These are phyloP conservation scores for Sphaerophoria rueppellii DNA, from an alignment of 2,888 invertebrate genomes.

Conservation along the genomic window DNA sequence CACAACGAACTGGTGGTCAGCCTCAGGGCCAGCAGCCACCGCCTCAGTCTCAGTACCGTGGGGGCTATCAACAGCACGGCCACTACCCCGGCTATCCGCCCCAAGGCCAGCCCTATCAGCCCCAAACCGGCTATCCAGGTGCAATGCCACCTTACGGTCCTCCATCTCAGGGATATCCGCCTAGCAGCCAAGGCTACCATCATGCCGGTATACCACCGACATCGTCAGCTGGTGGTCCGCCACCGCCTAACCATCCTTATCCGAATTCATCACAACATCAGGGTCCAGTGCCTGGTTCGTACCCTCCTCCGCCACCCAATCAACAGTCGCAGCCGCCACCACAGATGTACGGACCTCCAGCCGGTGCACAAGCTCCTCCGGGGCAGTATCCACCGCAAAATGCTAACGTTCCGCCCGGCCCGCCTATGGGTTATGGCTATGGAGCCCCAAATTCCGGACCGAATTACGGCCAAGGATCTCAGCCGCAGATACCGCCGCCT, in stretches of 20 bases:
- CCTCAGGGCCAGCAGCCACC: constrained; percentile 85
- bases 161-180: constrained; percentile 84
- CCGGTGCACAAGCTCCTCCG: constrained; percentile 80
- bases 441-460: constrained; percentile 77
- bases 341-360: constrained; percentile 78
- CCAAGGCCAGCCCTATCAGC: constrained; percentile 84
- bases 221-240: constrained; percentile 80
- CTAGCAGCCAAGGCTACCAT: constrained; percentile 84
- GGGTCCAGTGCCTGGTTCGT: constrained; percentile 82
- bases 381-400: constrained; percentile 81
- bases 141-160: constrained; percentile 80
- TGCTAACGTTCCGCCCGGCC: constrained; percentile 82
- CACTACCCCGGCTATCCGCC: constrained; percentile 83
- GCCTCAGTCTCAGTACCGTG: constrained; percentile 84
- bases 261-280: constrained; percentile 82
- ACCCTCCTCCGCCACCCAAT: constrained; percentile 82
- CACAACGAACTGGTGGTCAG: constrained; percentile 81
- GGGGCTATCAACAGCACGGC: constrained; percentile 83
- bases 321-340: constrained; percentile 77
- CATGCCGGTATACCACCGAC: constrained; percentile 82
- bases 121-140: constrained; percentile 84
- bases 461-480: constrained; percentile 74
- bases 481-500: constrained; percentile 78
- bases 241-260: constrained; percentile 81
- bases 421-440: constrained; percentile 82